These are phyloP conservation scores for Adelosebastes latens DNA, from an alignment of 2,797 vertebrate species.

Conservation along the genomic window DNA sequence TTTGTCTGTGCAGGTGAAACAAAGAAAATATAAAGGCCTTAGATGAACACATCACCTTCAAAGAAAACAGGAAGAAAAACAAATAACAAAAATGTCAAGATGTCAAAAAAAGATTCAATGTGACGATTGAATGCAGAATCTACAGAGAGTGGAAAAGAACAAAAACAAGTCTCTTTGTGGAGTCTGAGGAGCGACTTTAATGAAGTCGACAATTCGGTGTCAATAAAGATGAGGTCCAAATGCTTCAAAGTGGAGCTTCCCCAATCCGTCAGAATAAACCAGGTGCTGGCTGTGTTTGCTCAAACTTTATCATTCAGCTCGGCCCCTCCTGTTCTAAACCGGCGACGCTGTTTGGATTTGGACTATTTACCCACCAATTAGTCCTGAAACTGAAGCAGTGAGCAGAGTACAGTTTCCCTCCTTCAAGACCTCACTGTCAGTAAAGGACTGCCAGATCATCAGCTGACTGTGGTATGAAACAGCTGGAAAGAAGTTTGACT, in stretches of 20 bases:
- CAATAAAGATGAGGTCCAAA: neutral
- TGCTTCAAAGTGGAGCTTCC: neutral
- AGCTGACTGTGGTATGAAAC: neutral
- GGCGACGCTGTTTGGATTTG: neutral
- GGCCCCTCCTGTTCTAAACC: neutral
- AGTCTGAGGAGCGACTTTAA: neutral
- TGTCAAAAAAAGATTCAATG: constrained; percentile 22
- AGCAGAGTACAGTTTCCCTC: neutral
- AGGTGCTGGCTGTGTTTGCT: neutral
- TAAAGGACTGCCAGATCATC: neutral
- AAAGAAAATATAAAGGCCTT: neutral
- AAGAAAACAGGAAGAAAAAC: constrained; percentile 25
- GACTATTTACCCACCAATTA: constrained; percentile 1
- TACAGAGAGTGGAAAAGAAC: neutral
- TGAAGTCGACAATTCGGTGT: constrained; percentile 6
- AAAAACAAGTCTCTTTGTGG: neutral
- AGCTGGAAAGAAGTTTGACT: neutral
- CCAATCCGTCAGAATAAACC: neutral
- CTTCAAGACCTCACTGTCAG: neutral
- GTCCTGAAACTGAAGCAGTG: neutral
- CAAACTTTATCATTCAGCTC: neutral
- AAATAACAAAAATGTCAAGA: constrained; percentile 42
- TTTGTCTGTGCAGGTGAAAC: constrained; percentile 27
- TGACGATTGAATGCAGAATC: neutral
- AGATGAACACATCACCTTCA: constrained; percentile 41